Percentiles rank a stretch among this genome's conserved stretches.
These are phyloP conservation scores for Solenopsis invicta DNA, from an alignment of 1,140 invertebrate genomes.

Conservation along the genomic window DNA sequence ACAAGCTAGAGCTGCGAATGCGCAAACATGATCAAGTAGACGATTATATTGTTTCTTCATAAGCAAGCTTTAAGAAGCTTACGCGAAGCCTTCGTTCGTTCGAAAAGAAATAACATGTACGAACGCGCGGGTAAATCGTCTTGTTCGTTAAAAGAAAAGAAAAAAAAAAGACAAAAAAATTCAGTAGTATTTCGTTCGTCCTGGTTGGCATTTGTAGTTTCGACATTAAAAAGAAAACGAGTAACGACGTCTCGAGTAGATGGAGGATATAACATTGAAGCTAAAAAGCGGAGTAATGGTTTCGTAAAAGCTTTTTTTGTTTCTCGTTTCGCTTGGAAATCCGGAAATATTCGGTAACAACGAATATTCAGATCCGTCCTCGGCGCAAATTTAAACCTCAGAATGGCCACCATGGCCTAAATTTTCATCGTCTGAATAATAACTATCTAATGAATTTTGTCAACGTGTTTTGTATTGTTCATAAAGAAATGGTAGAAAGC, in stretches of 20 bases:
- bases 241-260: not conserved
- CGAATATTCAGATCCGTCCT: not conserved
- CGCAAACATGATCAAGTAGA: constrained; percentile 11
- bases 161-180: not conserved
- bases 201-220: not conserved
- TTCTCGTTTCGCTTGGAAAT: not conserved
- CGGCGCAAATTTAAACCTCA: not conserved
- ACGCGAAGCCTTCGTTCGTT: constrained; percentile 4
- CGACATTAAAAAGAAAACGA: not conserved
- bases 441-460: no score
- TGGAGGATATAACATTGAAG: not conserved
- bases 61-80: constrained; percentile 35
- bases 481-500: no score
- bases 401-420: no score
- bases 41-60: not conserved
- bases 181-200: not conserved
- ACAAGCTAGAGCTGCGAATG: constrained; percentile 19
- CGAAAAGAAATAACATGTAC: not conserved
- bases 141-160: not conserved
- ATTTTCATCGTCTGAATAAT: no score
- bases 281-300: not conserved
- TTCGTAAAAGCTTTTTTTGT: not conserved
- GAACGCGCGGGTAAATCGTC: not conserved
- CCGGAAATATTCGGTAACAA: not conserved
- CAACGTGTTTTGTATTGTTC: no score